Percentiles rank a stretch among this genome's conserved stretches.
Conservation (phyloP, 2,797 vertebrate species). For the Moxostoma hubbsi region DNA sequence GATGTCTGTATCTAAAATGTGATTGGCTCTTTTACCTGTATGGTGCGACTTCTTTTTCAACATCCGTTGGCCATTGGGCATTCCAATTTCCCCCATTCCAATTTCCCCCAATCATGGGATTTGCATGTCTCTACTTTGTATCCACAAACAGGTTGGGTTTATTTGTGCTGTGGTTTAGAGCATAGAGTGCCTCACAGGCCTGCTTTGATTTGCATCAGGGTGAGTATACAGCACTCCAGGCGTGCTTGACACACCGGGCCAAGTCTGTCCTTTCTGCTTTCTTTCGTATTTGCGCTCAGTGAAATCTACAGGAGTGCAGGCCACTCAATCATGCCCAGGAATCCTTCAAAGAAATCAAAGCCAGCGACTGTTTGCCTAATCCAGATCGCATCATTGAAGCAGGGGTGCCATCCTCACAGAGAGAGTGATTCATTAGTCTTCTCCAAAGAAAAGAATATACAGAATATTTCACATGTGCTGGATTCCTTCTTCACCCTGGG, state of each 20-base stretch:
- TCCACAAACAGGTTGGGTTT: constrained; percentile 44
- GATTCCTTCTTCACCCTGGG: constrained; percentile 23
- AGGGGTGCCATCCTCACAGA: constrained; percentile 54
- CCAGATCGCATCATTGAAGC: constrained; percentile 51
- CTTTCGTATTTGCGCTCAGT: constrained; percentile 61
- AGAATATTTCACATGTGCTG: constrained; percentile 52
- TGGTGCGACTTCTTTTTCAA: no score
- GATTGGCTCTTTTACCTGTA: no score
- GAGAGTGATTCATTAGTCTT: constrained; percentile 39
- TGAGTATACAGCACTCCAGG: constrained; percentile 43
- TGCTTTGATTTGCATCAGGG: constrained; percentile 16
- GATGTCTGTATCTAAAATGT: no score
- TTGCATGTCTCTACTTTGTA: neutral
- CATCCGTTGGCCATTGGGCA: no score
- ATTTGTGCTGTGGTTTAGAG: constrained; percentile 30
- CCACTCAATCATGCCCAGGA: constrained; percentile 49
- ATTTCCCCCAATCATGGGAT: neutral
- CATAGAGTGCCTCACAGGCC: constrained; percentile 11
- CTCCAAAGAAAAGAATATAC: constrained; percentile 57
- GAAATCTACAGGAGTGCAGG: constrained; percentile 65
- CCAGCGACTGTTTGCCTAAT: constrained; percentile 64
- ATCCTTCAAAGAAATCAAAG: constrained; percentile 63
- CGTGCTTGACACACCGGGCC: constrained; percentile 12
- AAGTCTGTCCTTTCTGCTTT: constrained; percentile 26
- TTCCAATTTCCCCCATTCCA: no score